A percentile compares a stretch with the other conserved stretches of the same genome.
These are phyloP conservation scores for Hyperoplus lanceolatus DNA, from an alignment of 2,797 vertebrate genomes.

Conservation along the genomic window DNA sequence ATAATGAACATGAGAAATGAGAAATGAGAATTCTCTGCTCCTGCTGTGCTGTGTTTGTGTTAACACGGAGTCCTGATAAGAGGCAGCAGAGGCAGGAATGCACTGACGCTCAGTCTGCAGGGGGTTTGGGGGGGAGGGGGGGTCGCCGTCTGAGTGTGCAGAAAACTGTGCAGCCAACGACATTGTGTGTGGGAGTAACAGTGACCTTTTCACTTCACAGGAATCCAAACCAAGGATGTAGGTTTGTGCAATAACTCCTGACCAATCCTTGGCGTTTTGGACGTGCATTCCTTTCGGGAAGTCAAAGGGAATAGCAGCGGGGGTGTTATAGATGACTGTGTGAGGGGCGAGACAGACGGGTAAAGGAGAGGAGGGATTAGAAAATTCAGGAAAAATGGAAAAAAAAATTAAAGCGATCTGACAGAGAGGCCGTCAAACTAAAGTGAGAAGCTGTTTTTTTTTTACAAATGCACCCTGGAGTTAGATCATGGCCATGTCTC, in stretches of 20 bases:
- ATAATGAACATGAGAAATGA: constrained; percentile 14
- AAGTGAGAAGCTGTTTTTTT: constrained; percentile 41
- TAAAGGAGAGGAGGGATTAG: constrained; percentile 4
- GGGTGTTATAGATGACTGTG: constrained; percentile 45
- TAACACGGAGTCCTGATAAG: constrained; percentile 64
- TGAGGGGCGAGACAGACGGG: neutral
- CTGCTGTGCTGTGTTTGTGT: constrained; percentile 57
- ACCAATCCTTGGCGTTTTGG: constrained; percentile 41
- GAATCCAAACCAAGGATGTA: constrained; percentile 62
- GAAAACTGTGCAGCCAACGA: constrained; percentile 28
- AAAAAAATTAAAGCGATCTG: constrained; percentile 49
- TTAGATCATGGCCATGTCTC: constrained; percentile 10
- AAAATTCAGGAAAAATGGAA: constrained; percentile 40
- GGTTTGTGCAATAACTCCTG: constrained; percentile 62
- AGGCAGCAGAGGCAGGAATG: constrained; percentile 78
- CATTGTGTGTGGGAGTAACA: constrained; percentile 60
- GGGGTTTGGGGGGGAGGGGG: constrained; percentile 10
- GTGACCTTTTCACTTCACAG: constrained; percentile 66
- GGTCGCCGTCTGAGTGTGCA: constrained; percentile 20
- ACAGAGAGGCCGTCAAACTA: constrained; percentile 31
- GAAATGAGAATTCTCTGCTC: constrained; percentile 20
- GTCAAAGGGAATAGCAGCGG: constrained; percentile 27
- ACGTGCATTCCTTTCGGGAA: constrained; percentile 61
- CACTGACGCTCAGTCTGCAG: constrained; percentile 59
- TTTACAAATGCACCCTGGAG: constrained; percentile 11